phyloP scores from a whole-genome alignment of 2,888 invertebrate species.

The Thera britannica region DNA sequence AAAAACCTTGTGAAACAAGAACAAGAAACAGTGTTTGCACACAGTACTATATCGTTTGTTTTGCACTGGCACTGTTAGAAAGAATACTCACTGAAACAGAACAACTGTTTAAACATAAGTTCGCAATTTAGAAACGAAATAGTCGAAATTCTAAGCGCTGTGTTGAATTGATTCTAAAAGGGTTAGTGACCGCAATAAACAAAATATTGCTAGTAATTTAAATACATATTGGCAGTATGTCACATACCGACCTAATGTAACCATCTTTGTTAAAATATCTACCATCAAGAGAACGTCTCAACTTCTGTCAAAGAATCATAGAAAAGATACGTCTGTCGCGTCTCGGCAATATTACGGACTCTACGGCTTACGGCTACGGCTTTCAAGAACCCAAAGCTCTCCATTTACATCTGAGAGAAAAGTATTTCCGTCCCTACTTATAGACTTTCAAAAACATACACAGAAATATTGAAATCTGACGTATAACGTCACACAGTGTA shows the following conservation, averaged over 20 bases:
- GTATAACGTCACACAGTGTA: no score
- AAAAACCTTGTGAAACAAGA: conserved; percentile 4
- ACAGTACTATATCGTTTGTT: conserved; percentile 27
- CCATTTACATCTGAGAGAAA: no score
- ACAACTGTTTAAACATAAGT: conserved; percentile 57
- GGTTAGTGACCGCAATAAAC: conserved; percentile 24
- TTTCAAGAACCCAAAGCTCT: not conserved
- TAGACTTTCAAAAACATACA: no score
- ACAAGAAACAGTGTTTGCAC: conserved; percentile 7
- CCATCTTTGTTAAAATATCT: no score
- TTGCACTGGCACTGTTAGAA: conserved; percentile 53
- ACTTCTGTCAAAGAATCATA: no score
- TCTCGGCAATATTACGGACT: not conserved
- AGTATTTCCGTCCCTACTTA: no score
- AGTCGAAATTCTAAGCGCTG: conserved; percentile 17
- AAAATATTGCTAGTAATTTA: not conserved
- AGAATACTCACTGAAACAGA: conserved; percentile 54
- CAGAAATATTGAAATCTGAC: no score
- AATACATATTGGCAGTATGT: not conserved
- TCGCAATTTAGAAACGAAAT: conserved; percentile 39
- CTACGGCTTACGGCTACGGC: no score
- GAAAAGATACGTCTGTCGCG: no score
- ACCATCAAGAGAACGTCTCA: no score
- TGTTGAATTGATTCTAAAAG: conserved; percentile 17
- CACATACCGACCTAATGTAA: not conserved